Percentiles rank a stretch among this genome's conserved stretches.
Evolutionary conservation across 2,888 invertebrate genomes (phyloP).

Genomic region (Caenorhabditis sp.): DNA sequence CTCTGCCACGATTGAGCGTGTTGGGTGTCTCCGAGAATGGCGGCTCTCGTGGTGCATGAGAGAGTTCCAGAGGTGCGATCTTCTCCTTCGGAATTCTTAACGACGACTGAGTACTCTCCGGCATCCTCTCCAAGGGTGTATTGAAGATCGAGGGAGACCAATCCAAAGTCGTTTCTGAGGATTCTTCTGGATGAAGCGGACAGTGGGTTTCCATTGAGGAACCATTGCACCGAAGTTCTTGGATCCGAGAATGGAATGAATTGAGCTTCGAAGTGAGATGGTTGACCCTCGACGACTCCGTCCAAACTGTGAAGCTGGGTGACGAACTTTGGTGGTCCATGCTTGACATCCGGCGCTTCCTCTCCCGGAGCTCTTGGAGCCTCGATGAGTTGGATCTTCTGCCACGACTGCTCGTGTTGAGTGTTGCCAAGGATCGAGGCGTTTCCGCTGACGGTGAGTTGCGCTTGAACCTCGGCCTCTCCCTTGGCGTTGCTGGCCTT

Average conservation of each 20-base stretch:
- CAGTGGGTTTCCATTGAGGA: conserved; percentile 91
- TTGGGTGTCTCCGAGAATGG: conserved; percentile 90
- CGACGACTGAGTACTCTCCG: conserved; percentile 85
- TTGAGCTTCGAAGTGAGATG: conserved; percentile 95
- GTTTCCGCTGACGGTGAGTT: conserved; percentile 78
- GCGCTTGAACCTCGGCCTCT: conserved; percentile 76
- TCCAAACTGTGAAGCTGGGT: conserved; percentile 72
- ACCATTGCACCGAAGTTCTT: conserved; percentile 80
- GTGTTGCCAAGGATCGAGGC: conserved; percentile 88
- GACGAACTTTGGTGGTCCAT: conserved; percentile 89
- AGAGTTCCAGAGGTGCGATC: conserved; percentile 86
- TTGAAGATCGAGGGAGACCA: conserved; percentile 92
- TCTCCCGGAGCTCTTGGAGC: conserved; percentile 76
- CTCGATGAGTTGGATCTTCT: conserved; percentile 93
- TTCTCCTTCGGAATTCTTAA: conserved; percentile 94
- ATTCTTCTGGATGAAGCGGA: conserved; percentile 85
- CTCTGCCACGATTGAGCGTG: conserved; percentile 95
- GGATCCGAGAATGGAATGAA: conserved; percentile 85
- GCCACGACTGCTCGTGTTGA: conserved; percentile 94
- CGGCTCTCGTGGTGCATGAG: conserved; percentile 77
- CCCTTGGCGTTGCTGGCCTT: conserved; percentile 79
- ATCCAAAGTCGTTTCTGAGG: conserved; percentile 92
- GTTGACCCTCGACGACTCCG: conserved; percentile 88
- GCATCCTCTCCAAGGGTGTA: conserved; percentile 89
- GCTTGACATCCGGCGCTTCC: conserved; percentile 85